Evolutionary conservation across 2,888 invertebrate species (phyloP).

Genomic region (Lasioglossum calceatum): DNA sequence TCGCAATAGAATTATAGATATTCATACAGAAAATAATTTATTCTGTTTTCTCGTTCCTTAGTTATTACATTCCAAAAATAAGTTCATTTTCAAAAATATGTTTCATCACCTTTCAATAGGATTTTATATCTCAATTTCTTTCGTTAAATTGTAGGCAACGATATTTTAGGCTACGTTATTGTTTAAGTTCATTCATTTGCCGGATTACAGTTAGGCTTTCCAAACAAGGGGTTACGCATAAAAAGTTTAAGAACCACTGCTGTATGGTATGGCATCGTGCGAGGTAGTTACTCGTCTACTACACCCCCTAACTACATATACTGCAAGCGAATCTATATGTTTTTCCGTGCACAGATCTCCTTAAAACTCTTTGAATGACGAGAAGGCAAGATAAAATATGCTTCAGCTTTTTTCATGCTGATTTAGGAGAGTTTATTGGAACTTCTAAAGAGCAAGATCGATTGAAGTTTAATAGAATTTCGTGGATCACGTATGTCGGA

Average conservation of each 20-base stretch:
- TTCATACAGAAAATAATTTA: constrained; percentile 26
- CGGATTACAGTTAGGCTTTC: constrained; percentile 22
- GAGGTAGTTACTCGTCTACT: constrained; percentile 70
- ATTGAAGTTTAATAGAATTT: background rate
- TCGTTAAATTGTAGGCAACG: constrained; percentile 8
- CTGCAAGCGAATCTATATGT: constrained; percentile 50
- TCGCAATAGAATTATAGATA: constrained; percentile 11
- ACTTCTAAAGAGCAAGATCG: background rate
- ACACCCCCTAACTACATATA: constrained; percentile 36
- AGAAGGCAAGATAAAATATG: constrained; percentile 5
- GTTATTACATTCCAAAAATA: constrained; percentile 44
- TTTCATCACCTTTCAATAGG: background rate
- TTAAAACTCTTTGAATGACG: background rate
- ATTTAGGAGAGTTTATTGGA: background rate
- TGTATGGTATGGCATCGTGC: constrained; percentile 68
- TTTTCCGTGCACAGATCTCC: constrained; percentile 30
- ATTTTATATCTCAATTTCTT: background rate
- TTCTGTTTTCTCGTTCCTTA: constrained; percentile 24
- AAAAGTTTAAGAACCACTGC: constrained; percentile 59
- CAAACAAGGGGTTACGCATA: constrained; percentile 40
- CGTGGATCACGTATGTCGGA: background rate
- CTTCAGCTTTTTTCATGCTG: background rate
- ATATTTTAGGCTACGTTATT: constrained; percentile 16
- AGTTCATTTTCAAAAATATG: constrained; percentile 34
- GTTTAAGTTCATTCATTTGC: constrained; percentile 7